Conservation (phyloP, 1,140 invertebrate genomes). For the Colletes latitarsis region DNA sequence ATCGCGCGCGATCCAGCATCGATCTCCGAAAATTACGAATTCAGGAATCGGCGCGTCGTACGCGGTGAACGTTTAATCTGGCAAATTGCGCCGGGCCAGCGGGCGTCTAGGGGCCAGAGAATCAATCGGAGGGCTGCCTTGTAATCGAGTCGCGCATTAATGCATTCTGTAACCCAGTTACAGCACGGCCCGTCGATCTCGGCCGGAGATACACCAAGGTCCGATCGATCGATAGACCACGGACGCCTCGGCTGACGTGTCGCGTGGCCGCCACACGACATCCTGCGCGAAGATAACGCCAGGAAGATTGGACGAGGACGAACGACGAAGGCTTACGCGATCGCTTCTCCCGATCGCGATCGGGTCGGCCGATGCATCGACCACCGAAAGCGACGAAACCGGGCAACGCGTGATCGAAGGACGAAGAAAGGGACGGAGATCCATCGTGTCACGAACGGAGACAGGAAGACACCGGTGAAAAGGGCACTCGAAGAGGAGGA, state of each 20-base stretch:
- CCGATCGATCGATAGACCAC: constrained; percentile 50
- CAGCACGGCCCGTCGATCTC: constrained; percentile 26
- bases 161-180: constrained; percentile 66
- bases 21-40: constrained; percentile 31
- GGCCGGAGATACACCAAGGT: constrained; percentile 6
- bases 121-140: constrained; percentile 59
- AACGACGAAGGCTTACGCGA: neutral
- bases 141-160: constrained; percentile 62
- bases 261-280: constrained; percentile 69
- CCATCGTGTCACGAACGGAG: neutral
- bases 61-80: constrained; percentile 51
- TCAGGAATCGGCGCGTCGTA: constrained; percentile 36
- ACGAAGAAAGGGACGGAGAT: neutral
- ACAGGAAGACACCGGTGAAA: neutral
- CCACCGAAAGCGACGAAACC: neutral
- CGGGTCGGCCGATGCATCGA: neutral
- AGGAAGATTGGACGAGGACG: neutral
- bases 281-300: constrained; percentile 14
- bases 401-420: constrained; percentile 11
- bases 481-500: neutral
- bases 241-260: constrained; percentile 37
- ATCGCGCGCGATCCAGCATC: neutral
- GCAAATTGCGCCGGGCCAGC: constrained; percentile 48
- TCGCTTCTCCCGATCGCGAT: neutral
- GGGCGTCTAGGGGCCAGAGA: constrained; percentile 15